Evolutionary conservation across 35 echinoderm and acorn worm species (phyloP).

Genomic region (Diadema setosum): DNA sequence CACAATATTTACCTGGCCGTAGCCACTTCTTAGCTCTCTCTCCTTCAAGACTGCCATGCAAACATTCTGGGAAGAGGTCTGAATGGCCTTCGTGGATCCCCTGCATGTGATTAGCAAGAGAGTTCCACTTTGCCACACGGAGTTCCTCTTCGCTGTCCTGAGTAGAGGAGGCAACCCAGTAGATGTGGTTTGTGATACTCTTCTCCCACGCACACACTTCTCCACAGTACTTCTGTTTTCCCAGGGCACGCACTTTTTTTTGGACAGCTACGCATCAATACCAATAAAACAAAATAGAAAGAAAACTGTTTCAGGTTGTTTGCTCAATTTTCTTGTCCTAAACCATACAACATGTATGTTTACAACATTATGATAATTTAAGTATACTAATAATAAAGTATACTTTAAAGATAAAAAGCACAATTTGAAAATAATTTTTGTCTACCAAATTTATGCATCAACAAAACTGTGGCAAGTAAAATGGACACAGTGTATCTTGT

Average conservation of each 20-base stretch:
- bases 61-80: neutral
- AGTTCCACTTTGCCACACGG: constrained; percentile 19
- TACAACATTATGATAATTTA: neutral
- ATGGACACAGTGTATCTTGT: too few species aligned
- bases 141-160: neutral
- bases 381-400: neutral
- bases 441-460: neutral
- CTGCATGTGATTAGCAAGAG: constrained; percentile 31
- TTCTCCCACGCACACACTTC: constrained; percentile 16
- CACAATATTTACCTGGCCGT: constrained; percentile 28
- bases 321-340: neutral
- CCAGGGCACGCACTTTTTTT: constrained; percentile 46
- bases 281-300: neutral
- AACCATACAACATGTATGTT: neutral
- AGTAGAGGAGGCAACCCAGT: constrained; percentile 42
- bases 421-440: neutral
- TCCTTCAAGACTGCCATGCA: constrained; percentile 29
- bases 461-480: too few species aligned
- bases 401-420: neutral
- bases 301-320: too few species aligned
- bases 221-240: constrained; percentile 40
- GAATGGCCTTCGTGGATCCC: constrained; percentile 14
- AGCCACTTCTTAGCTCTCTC: constrained; percentile 45
- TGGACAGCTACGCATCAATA: constrained; percentile 38
- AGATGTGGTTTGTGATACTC: constrained; percentile 41